These are phyloP conservation scores for Perognathus longimembris DNA, from an alignment of 2,113 vertebrate genomes.

Conservation along the genomic window DNA sequence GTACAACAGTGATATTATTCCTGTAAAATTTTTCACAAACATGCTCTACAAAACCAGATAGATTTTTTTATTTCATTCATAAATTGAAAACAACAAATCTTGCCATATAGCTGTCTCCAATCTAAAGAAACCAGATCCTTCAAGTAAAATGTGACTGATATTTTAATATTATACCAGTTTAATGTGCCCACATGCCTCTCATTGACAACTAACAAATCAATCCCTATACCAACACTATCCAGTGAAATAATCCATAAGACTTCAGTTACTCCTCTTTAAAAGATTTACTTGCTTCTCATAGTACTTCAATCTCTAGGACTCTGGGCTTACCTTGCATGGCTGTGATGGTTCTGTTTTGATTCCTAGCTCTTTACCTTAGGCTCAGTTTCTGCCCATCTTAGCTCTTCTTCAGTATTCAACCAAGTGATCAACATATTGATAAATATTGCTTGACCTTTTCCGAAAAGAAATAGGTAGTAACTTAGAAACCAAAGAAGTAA, in stretches of 20 bases:
- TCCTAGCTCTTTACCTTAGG: not conserved
- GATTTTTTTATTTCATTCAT: conserved; percentile 40
- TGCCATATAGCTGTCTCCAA: not conserved
- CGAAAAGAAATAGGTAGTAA: not conserved
- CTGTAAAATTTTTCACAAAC: conserved; percentile 8
- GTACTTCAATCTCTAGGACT: not conserved
- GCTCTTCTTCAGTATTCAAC: not conserved
- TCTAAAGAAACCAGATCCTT: not conserved
- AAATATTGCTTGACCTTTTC: not conserved
- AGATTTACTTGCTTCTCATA: not conserved
- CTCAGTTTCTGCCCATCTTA: not conserved
- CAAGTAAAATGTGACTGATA: not conserved
- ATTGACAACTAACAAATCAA: not conserved
- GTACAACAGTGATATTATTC: not conserved
- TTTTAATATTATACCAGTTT: not conserved
- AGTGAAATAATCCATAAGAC: not conserved
- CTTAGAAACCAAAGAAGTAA: conserved; percentile 2
- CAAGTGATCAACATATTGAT: not conserved
- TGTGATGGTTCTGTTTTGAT: not conserved
- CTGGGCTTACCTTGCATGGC: not conserved
- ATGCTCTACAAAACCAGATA: not conserved
- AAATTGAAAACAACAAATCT: not conserved
- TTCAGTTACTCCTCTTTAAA: not conserved
- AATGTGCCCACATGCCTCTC: not conserved
- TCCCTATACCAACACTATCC: not conserved